Base-by-base conservation (phyloP, 2,797 vertebrate genomes). In the Ambastaia sidthimunki region DNA sequence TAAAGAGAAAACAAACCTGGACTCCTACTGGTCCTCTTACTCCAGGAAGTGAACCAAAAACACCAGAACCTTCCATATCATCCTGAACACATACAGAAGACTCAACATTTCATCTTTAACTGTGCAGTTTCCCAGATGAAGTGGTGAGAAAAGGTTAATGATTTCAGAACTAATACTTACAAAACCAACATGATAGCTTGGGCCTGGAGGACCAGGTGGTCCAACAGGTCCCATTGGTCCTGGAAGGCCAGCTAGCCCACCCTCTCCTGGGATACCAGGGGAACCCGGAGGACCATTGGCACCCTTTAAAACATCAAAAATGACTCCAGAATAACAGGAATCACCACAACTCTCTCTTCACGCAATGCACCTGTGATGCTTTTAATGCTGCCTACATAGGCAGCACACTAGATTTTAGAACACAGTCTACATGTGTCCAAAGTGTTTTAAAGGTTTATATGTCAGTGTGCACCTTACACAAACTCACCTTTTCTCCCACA, bases 1-100 rank as follows among this genome's bases (percentile, higher is more conserved):
- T 63, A 81, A 5, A 41, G 57, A 11, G 7, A 4, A 34, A 18
- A 87, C 90, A 41, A 85, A 98, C 98, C 95, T 95, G 96, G 59
- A 68, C 84, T 81, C 96, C 94, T 15, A 91, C 82, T 0, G 94
- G 90, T 76, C 95, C 95, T 31, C 88, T 89, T 15, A 89, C 83
- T 15, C 95, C 96, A 4, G 94, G 92, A n/a, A 89, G 73, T 54
- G 89, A 80, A 0, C 78, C 85, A 23, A 81, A 85, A 13, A 87
- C 69, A 15, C 92, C 96, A 0, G 97, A 99, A 9, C 94, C 95
- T 85, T 99, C 98, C 96, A 97, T 96, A 86, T 99, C 98, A 0
- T 95, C 95, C 98, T 99, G 76, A 44, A 84, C 77, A 91, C 72
- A 85, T 7, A 76, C 31, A 28, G 23, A 67, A 19, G 34, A 18